Evolutionary conservation across 2,888 invertebrate genomes (phyloP), one percentile per base, ranked within the genome.

Genomic region (Invenusta paracnida): DNA sequence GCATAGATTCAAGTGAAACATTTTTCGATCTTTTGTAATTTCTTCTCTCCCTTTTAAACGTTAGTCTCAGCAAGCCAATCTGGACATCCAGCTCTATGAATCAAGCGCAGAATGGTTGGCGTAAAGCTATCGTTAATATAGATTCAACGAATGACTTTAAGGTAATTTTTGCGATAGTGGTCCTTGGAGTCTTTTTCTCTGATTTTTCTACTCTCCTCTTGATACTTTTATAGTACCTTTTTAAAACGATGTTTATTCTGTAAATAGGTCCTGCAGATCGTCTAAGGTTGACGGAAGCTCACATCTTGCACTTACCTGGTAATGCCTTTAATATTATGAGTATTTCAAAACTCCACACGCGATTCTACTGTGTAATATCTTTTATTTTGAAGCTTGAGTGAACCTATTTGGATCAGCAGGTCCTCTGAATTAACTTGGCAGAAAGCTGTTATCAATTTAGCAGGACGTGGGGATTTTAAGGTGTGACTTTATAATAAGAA

Each of bases 61-160:
- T 30, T 82, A 82, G 84, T 27, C 23, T 66, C 23, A 84, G 66
- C 31, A 30, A 82, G 29, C 82, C 82, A 27, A 48, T 84, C 23
- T 84, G 84, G 84, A 27, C 66, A n/a, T 84, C 82, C 13, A 29
- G 27, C 2, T 13, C 31, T 5, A 23, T 23, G 2, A 73, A 25
- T 2, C 73, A 23, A 23, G 11, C 11, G 73, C 2, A 25, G 5
- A 23, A 13, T 5, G 5, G 11, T 5, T 73, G 73, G 73, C 17
- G 23, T 73, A 73, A 73, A 25, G 73, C 23, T 73, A 23, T 23
- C 11, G 27, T 73, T 5, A 73, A 73, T 73, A 73, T 73, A 23
- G 73, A 73, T 73, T 73, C 73, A 73, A 73, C 25, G 2, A 67
- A 29, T 25, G 84, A 84, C 29, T 84, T 84, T 67, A 84, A 84